Evolutionary conservation across 2,888 invertebrate species (phyloP).

Genomic region (Rhimphoctona megacephalus): DNA sequence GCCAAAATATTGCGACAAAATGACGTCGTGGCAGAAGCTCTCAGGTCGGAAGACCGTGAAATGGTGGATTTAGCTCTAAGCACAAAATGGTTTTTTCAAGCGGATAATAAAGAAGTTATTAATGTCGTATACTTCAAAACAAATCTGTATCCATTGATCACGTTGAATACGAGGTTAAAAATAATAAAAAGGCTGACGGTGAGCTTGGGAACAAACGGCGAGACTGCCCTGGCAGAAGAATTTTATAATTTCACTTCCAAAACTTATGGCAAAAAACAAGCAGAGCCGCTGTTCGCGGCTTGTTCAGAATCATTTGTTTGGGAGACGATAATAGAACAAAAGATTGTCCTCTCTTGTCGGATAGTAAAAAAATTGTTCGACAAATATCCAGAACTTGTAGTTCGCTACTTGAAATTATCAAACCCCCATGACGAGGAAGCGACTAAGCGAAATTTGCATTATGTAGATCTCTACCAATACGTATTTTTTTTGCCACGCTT

Average conservation of each 20-base stretch:
- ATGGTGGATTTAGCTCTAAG: conserved; percentile 77
- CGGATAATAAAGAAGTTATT: conserved; percentile 70
- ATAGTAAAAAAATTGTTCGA: conserved; percentile 66
- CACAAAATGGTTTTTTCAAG: conserved; percentile 79
- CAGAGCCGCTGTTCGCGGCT: conserved; percentile 74
- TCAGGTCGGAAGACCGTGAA: conserved; percentile 78
- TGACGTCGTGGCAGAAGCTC: conserved; percentile 73
- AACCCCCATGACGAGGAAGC: background rate
- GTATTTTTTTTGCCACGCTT: conserved; percentile 71
- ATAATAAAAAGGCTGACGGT: conserved; percentile 76
- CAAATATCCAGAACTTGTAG: conserved; percentile 75
- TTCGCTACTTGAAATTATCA: conserved; percentile 77
- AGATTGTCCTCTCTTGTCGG: conserved; percentile 67
- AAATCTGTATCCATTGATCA: conserved; percentile 75
- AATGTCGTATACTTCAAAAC: conserved; percentile 75
- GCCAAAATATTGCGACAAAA: conserved; percentile 73
- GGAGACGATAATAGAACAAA: conserved; percentile 60
- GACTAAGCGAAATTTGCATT: background rate
- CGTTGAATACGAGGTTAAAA: conserved; percentile 74
- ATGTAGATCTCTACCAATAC: conserved; percentile 66
- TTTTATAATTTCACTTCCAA: conserved; percentile 74
- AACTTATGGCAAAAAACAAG: conserved; percentile 73
- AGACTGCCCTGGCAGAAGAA: conserved; percentile 72
- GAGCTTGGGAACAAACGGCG: conserved; percentile 62
- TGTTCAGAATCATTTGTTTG: conserved; percentile 77